Conservation (phyloP, 1,140 invertebrate species). For the Rhizoglyphus robini region DNA sequence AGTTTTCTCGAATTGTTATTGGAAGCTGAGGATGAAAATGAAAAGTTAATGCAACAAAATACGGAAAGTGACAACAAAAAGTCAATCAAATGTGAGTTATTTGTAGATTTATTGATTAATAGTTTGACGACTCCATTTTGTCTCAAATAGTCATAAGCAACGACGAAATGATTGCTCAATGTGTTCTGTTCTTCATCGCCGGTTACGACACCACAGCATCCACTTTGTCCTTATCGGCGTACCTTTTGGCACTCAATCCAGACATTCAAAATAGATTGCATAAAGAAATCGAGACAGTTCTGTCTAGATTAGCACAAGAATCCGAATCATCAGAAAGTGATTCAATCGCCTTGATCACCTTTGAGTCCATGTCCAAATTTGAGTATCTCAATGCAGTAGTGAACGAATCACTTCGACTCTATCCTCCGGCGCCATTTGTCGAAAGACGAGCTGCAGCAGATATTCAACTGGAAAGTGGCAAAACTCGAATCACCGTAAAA, state of each 20-base stretch:
- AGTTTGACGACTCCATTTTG: not conserved
- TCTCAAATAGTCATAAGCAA: not conserved
- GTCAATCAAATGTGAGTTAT: too few relatives aligned
- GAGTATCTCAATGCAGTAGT: slow-evolving; percentile 30
- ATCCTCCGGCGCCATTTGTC: slow-evolving; percentile 26
- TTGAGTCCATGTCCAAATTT: slow-evolving; percentile 11
- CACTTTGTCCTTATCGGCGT: slow-evolving; percentile 40
- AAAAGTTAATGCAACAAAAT: too few relatives aligned
- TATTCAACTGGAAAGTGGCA: too few relatives aligned
- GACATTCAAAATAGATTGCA: slow-evolving; percentile 45
- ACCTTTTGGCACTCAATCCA: slow-evolving; percentile 48
- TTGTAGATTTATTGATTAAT: too few relatives aligned
- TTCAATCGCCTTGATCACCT: not conserved
- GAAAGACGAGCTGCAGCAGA: too few relatives aligned
- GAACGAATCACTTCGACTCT: slow-evolving; percentile 29
- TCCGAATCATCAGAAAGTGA: not conserved
- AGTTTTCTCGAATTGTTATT: too few relatives aligned
- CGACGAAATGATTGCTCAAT: too few relatives aligned
- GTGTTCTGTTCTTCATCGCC: too few relatives aligned
- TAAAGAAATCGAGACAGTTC: slow-evolving; percentile 43
- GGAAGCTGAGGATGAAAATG: too few relatives aligned
- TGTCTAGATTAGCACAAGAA: not conserved
- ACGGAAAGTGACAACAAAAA: too few relatives aligned
- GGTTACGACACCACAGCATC: too few relatives aligned
- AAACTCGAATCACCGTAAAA: too few relatives aligned